Conservation (phyloP, 2,888 invertebrate species). For the Hemistola chrysoprasaria region DNA sequence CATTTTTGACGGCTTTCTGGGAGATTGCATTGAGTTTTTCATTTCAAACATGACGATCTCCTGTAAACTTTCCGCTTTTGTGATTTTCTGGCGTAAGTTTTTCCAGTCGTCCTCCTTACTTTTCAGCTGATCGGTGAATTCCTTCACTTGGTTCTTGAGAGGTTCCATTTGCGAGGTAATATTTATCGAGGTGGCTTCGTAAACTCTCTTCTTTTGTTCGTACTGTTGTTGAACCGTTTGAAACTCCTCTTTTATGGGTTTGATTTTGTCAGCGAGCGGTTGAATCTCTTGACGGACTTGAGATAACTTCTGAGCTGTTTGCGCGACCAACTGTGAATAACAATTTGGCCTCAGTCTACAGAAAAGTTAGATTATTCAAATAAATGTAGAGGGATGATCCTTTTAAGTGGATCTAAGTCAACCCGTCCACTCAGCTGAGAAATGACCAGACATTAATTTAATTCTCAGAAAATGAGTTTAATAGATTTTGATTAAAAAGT, state of each 20-base stretch:
- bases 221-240: constrained; percentile 85
- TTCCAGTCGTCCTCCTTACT: constrained; percentile 79
- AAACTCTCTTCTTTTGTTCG: constrained; percentile 86
- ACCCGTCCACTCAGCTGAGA: constrained; percentile 3
- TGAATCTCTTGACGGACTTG: constrained; percentile 74
- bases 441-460: constrained; percentile 1
- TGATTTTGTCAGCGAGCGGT: constrained; percentile 77
- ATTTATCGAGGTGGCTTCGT: constrained; percentile 84
- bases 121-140: constrained; percentile 76
- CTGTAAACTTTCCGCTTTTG: constrained; percentile 79
- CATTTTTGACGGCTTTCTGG: constrained; percentile 78
- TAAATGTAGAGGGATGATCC: constrained; percentile 8
- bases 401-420: constrained; percentile 8
- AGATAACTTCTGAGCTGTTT: constrained; percentile 81
- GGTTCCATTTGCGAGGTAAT: constrained; percentile 81
- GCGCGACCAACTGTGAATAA: constrained; percentile 79
- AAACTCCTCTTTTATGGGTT: constrained; percentile 85
- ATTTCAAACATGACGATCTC: constrained; percentile 77
- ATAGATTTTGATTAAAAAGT: background rate
- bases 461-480: constrained; percentile 5
- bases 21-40: constrained; percentile 77
- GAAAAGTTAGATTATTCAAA: constrained; percentile 17
- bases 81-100: constrained; percentile 77
- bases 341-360: constrained; percentile 12
- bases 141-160: constrained; percentile 76